Evolutionary conservation across 2,888 invertebrate species (phyloP).

Genomic region (Meiosimyza decipiens): DNA sequence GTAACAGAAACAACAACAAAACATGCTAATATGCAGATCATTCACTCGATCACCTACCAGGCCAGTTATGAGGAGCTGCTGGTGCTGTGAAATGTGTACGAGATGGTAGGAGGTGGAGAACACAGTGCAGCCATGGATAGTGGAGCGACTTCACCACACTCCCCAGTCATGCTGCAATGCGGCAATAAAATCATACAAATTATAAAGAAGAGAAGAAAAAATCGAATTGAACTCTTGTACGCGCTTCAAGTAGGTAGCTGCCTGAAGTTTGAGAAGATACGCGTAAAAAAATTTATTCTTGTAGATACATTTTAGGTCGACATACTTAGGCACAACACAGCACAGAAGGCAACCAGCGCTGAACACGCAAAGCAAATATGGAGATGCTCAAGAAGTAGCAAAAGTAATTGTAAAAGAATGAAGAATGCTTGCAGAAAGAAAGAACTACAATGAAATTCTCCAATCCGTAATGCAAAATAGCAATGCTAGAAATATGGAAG

Average conservation of each 20-base stretch:
- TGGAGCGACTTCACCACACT: neutral
- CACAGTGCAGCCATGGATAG: neutral
- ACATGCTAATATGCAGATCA: constrained; percentile 34
- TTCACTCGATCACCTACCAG: constrained; percentile 30
- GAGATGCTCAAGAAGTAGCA: constrained; percentile 11
- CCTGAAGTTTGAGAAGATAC: no score
- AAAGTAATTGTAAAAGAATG: constrained; percentile 2
- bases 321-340: constrained; percentile 24
- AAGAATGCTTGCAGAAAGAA: neutral
- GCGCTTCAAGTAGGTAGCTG: neutral
- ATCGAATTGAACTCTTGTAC: constrained; percentile 15
- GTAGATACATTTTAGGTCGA: constrained; percentile 37
- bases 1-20: neutral
- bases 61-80: neutral
- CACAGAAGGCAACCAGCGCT: constrained; percentile 16
- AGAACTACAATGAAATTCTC: constrained; percentile 2
- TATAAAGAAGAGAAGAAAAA: neutral
- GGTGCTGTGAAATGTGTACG: neutral
- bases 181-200: constrained; percentile 34
- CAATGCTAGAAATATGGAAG: neutral
- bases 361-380: neutral
- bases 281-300: constrained; percentile 5
- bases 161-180: constrained; percentile 12
- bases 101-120: neutral
- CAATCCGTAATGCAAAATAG: constrained; percentile 24